phyloP scores from a whole-genome alignment of 2,797 vertebrate species.

The Enteromius treurensis region DNA sequence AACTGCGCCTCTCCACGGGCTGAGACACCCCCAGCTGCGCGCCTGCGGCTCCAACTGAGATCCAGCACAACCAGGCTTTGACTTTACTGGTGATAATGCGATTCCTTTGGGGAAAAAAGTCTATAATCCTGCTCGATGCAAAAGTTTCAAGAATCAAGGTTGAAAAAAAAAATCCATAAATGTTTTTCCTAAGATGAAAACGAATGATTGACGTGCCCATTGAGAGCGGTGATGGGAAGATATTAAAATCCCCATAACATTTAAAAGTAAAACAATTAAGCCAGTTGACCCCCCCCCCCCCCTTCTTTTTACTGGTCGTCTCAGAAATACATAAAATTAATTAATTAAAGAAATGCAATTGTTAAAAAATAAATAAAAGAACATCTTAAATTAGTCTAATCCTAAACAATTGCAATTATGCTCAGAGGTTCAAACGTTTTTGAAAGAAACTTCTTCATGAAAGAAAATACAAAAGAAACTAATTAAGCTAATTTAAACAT shows the following conservation, averaged over 20 bases:
- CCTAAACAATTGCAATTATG: constrained; percentile 5
- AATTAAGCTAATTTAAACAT: constrained; percentile 60
- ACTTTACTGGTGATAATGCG: constrained; percentile 66
- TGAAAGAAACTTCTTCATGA: neutral
- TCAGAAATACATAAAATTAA: neutral
- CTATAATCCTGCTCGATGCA: constrained; percentile 16
- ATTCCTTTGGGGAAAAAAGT: neutral
- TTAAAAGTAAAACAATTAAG: neutral
- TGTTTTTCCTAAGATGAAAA: constrained; percentile 1
- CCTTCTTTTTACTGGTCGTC: neutral
- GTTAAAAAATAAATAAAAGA: neutral
- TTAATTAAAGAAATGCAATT: neutral
- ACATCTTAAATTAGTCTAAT: constrained; percentile 10
- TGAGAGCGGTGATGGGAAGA: neutral
- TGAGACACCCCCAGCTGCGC: constrained; percentile 79
- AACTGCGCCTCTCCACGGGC: constrained; percentile 66
- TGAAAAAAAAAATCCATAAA: neutral
- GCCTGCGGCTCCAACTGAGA: constrained; percentile 67
- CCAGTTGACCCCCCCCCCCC: neutral
- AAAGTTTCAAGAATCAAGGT: neutral
- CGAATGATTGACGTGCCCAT: neutral
- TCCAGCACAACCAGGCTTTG: constrained; percentile 62
- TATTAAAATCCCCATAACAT: neutral
- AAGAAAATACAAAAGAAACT: constrained; percentile 37
- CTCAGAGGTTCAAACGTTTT: constrained; percentile 9